Base-by-base conservation (phyloP, 2,797 vertebrate genomes). In the Platalea minor region DNA sequence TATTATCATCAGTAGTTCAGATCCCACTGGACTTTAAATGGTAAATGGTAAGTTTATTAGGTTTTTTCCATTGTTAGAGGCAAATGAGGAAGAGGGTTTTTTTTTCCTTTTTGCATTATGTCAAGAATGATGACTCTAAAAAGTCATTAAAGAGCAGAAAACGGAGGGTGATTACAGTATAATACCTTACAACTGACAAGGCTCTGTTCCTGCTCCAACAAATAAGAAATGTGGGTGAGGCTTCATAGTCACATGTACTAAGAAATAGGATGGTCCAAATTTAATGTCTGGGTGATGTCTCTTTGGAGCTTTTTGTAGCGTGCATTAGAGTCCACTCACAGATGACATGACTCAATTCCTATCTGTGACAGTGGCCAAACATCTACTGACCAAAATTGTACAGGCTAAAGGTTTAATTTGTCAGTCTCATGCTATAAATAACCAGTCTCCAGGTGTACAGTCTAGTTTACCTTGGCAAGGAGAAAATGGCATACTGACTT, bases 1-100 rank as follows among this genome's bases (percentile, higher is more conserved):
- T 91, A 88, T 91, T 89, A 95, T 91, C 95, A 96, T 48, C 81
- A 95, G 75, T 87, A 88, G 93, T 85, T 96, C 43, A 91, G 26
- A 87, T 96, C 95, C 93, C 94, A 56, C 29, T 74, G 81, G 93
- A 92, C 87, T 94, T 92, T 12, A 48, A 45, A 97, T 61, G 50
- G 92, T 77, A 97, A 95, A 95, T 85, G 51, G 56, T 69, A 92
- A 39, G 74, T 90, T 94, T 95, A 89, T 91, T 94, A 87, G 5
- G 83, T 95, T 94, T 83, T 94, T 83, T n/a, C 87, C 81, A 95
- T 61, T 96, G 88, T 94, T 92, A 93, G 50, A 95, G 73, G 85
- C 76, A 96, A 96, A 79, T 13, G 51, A 85, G 74, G 46, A 94
- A 76, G 46, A 29, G n/a, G 2, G 0, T 0, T 5, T 39, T 89